Percentiles rank a stretch among this genome's conserved stretches.
phyloP scores from a whole-genome alignment of 2,888 invertebrate species.

The Sphaerophoria taeniata region DNA sequence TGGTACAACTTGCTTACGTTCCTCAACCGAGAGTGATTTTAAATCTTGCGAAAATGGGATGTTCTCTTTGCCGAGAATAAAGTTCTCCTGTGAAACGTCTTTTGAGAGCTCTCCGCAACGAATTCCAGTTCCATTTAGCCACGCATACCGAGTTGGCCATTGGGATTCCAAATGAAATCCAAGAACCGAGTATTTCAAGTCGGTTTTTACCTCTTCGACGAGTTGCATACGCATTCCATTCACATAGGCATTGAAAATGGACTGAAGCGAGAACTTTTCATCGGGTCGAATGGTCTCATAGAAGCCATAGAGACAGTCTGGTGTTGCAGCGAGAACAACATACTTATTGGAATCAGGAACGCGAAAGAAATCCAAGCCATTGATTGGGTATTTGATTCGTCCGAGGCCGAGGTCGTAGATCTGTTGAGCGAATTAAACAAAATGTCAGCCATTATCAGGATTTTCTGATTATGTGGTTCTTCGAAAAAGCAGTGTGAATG shows the following conservation, averaged over 20 bases:
- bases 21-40: constrained; percentile 78
- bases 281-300: constrained; percentile 90
- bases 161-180: constrained; percentile 89
- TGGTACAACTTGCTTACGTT: constrained; percentile 84
- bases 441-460: constrained; percentile 46
- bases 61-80: constrained; percentile 60
- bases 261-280: constrained; percentile 88
- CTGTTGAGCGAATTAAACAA: constrained; percentile 84
- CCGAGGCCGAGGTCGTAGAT: constrained; percentile 94
- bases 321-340: constrained; percentile 92
- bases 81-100: constrained; percentile 40
- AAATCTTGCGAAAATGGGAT: constrained; percentile 69
- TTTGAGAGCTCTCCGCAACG: constrained; percentile 88
- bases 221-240: constrained; percentile 79
- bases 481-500: constrained; percentile 55
- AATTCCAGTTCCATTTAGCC: constrained; percentile 93
- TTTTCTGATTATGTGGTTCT: not conserved
- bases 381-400: constrained; percentile 89
- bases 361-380: constrained; percentile 93
- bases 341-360: constrained; percentile 89
- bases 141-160: constrained; percentile 91
- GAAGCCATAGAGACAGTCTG: constrained; percentile 93
- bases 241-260: constrained; percentile 78
- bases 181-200: constrained; percentile 90
- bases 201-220: constrained; percentile 89